Conservation (phyloP, 2,888 invertebrate species). For the Agrotis clavis region DNA sequence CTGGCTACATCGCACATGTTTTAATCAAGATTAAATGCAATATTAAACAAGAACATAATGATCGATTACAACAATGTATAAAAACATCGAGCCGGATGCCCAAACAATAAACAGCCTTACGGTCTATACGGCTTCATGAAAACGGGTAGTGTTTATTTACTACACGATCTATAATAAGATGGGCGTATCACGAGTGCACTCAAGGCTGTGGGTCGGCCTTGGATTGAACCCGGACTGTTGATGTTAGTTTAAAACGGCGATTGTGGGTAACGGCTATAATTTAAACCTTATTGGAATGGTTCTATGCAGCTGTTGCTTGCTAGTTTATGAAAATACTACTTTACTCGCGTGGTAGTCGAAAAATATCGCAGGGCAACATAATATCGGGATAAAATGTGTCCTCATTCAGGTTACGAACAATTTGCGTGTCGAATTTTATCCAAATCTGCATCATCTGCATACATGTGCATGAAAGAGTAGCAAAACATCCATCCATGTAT, state of each 20-base stretch:
- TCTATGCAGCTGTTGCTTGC: neutral
- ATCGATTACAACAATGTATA: neutral
- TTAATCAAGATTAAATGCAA: neutral
- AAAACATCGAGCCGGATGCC: neutral
- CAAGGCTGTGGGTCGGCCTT: constrained; percentile 39
- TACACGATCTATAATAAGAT: constrained; percentile 36
- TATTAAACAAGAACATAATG: constrained; percentile 1
- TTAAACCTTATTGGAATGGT: neutral
- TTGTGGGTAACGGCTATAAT: neutral
- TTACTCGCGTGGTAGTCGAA: too few species aligned
- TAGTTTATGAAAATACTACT: neutral
- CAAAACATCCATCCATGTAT: too few species aligned
- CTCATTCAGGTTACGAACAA: too few species aligned
- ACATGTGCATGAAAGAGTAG: too few species aligned
- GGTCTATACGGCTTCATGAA: constrained; percentile 32
- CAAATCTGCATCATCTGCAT: too few species aligned
- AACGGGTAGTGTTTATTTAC: constrained; percentile 28
- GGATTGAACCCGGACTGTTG: neutral
- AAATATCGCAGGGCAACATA: too few species aligned
- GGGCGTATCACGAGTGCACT: constrained; percentile 16
- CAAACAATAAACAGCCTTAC: neutral
- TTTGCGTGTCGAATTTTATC: too few species aligned
- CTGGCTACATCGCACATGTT: neutral
- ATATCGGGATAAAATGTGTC: too few species aligned
- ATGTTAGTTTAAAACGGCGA: constrained; percentile 2